A percentile compares a stretch with the other conserved stretches of the same genome.
These are phyloP conservation scores for Malurus leucopterus DNA, from an alignment of 2,797 vertebrate species.

Conservation along the genomic window DNA sequence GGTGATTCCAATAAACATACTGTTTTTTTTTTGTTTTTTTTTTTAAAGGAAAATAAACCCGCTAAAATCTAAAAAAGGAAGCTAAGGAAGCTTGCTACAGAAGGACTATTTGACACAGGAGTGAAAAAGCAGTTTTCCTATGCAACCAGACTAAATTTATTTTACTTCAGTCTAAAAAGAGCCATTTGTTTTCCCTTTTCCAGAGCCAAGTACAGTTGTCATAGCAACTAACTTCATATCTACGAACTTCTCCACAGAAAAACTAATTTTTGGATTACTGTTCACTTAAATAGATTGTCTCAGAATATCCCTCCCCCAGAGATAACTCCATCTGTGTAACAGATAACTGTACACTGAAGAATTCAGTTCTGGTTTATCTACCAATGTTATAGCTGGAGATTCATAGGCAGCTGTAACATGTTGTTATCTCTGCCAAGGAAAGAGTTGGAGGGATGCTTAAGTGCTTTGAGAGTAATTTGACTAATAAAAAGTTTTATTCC, in stretches of 20 bases:
- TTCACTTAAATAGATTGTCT: neutral
- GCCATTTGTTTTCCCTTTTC: neutral
- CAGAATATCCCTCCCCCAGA: neutral
- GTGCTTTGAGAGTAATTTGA: conserved; percentile 1
- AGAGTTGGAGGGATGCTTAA: neutral
- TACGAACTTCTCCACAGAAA: neutral
- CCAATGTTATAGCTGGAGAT: neutral
- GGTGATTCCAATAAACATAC: neutral
- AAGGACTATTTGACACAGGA: neutral
- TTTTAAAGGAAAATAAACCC: accelerated
- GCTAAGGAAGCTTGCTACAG: neutral
- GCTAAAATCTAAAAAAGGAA: neutral
- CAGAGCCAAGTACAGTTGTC: neutral
- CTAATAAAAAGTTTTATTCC: conserved; percentile 22
- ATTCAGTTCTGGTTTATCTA: neutral
- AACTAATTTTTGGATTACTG: neutral
- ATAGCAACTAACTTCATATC: neutral
- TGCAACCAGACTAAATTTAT: neutral
- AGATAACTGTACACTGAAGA: neutral
- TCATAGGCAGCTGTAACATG: neutral
- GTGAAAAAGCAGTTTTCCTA: neutral
- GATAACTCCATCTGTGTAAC: neutral
- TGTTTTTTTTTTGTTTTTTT: neutral
- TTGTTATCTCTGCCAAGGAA: neutral
- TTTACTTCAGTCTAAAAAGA: neutral